These are phyloP conservation scores for Magallana angulata DNA, from an alignment of 1,140 invertebrate genomes.

Conservation along the genomic window DNA sequence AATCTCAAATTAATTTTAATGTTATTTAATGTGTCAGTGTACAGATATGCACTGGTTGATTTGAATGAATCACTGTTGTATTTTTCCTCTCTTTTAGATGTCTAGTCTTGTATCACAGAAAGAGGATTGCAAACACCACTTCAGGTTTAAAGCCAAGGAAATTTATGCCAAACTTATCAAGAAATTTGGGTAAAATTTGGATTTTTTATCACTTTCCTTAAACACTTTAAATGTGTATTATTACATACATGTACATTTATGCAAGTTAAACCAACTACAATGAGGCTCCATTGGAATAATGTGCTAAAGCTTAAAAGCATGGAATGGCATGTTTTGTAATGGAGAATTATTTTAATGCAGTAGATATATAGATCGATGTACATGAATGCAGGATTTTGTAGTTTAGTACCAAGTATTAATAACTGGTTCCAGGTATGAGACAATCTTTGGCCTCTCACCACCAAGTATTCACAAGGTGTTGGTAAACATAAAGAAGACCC, in stretches of 20 bases:
- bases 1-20: not conserved
- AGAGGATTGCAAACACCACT: conserved; percentile 91
- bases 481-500: no score
- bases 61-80: not conserved
- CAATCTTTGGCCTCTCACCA: conserved; percentile 87
- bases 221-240: no score
- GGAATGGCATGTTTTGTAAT: no score
- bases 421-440: conserved; percentile 81
- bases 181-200: conserved; percentile 85
- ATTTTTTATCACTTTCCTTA: not conserved
- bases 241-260: no score
- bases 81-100: conserved; percentile 61
- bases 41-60: no score
- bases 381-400: no score
- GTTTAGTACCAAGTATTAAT: not conserved
- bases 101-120: conserved; percentile 85
- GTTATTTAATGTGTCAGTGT: no score
- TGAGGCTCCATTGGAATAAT: no score
- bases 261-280: no score
- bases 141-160: conserved; percentile 89
- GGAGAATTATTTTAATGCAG: no score
- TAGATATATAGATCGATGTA: no score
- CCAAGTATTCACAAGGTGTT: conserved; percentile 80
- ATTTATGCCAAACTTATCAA: conserved; percentile 88
- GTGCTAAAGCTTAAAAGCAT: not conserved